Evolutionary conservation across 2,888 invertebrate species (phyloP).

Genomic region (Oasisia sp.): DNA sequence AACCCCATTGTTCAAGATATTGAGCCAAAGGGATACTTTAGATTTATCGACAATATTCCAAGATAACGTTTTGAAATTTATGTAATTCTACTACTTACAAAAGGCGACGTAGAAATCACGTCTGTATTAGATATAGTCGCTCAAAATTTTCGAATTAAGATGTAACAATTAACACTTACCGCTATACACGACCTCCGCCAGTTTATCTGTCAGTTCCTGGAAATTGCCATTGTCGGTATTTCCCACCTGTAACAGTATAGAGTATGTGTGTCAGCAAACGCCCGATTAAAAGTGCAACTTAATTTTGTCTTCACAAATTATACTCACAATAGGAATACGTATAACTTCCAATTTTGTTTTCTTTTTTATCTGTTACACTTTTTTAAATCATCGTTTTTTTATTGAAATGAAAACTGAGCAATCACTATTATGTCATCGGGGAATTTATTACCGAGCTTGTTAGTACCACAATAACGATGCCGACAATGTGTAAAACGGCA

Average conservation of each 20-base stretch:
- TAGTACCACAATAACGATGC: neutral
- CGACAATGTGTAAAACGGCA: neutral
- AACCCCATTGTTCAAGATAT: too few species aligned
- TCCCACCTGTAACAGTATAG: neutral
- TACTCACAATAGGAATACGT: neutral
- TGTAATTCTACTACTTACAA: neutral
- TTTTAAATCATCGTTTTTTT: neutral
- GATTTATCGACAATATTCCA: too few species aligned
- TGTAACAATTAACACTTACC: neutral
- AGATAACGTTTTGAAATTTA: too few species aligned
- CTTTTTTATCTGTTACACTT: too few species aligned
- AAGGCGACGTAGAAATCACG: neutral
- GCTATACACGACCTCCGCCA: neutral
- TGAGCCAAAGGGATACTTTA: too few species aligned
- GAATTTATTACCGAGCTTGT: neutral
- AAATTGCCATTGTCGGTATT: neutral
- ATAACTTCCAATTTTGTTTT: too few species aligned
- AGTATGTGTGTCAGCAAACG: neutral
- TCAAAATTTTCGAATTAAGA: neutral
- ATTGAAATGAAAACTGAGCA: neutral
- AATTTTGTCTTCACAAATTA: neutral
- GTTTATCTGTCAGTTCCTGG: neutral
- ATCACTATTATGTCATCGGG: neutral
- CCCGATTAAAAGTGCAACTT: neutral
- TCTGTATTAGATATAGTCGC: too few species aligned